Conservation (phyloP, 2,888 invertebrate species). For the Noctua janthina region DNA sequence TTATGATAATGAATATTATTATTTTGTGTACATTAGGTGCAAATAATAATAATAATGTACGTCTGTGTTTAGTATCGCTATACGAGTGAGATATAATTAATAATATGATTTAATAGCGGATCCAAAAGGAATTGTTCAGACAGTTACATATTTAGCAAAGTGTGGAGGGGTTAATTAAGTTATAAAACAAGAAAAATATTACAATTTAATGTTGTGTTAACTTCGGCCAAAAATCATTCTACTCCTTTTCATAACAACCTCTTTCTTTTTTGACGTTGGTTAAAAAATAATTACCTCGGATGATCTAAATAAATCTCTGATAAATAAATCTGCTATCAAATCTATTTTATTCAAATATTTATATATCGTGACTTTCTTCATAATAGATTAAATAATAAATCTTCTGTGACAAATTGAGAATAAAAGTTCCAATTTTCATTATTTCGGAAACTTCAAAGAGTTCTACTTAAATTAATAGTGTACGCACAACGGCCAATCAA, state of each 20-base stretch:
- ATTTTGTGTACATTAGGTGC: constrained; percentile 22
- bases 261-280: background rate
- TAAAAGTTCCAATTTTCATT: background rate
- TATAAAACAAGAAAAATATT: background rate
- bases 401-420: background rate
- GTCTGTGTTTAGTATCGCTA: constrained; percentile 64
- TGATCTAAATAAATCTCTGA: background rate
- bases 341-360: background rate
- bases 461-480: constrained; percentile 22
- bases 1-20: constrained; percentile 48
- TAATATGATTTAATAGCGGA: constrained; percentile 30
- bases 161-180: background rate
- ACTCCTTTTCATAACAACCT: background rate
- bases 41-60: constrained; percentile 24
- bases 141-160: constrained; percentile 33
- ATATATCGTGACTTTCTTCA: background rate
- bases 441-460: background rate
- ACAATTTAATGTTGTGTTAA: constrained; percentile 18
- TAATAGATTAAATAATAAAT: background rate
- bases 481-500: no score
- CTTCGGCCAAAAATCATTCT: background rate
- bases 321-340: background rate
- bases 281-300: background rate
- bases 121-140: constrained; percentile 44
- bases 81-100: constrained; percentile 64